Percentiles rank a stretch among this genome's conserved stretches.
Conservation (phyloP, 2,888 invertebrate genomes). For the Synanthedon tipuliformis region DNA sequence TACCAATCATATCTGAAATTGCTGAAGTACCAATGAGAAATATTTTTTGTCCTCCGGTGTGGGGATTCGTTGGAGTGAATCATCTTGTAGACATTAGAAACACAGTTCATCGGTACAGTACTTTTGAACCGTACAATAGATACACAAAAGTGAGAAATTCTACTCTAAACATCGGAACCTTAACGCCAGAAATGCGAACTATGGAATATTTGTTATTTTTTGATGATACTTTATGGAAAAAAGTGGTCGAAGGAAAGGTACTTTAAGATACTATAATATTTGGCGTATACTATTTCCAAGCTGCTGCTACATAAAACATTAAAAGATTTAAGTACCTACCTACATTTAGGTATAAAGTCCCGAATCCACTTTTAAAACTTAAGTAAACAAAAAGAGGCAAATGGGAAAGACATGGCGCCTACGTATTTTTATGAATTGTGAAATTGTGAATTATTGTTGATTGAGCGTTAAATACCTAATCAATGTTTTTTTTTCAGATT, state of each 20-base stretch:
- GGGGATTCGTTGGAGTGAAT: constrained; percentile 72
- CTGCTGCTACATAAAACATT: too few relatives aligned
- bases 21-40: constrained; percentile 52
- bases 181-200: constrained; percentile 64
- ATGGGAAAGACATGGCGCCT: too few relatives aligned
- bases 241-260: constrained; percentile 44
- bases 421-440: too few relatives aligned
- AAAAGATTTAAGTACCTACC: too few relatives aligned
- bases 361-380: too few relatives aligned
- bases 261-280: constrained; percentile 4
- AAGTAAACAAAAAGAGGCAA: too few relatives aligned
- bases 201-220: constrained; percentile 61
- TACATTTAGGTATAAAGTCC: too few relatives aligned
- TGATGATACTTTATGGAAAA: constrained; percentile 43
- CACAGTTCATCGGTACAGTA: constrained; percentile 63
- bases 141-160: constrained; percentile 58
- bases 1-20: constrained; percentile 45
- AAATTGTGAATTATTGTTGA: too few relatives aligned
- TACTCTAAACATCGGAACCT: constrained; percentile 57
- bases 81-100: constrained; percentile 66
- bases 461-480: too few relatives aligned
- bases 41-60: constrained; percentile 72
- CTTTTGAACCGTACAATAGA: constrained; percentile 61
- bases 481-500: constrained; percentile 15
- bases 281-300: background rate